Evolutionary conservation across 2,888 invertebrate genomes (phyloP).

Genomic region (Azorinus chamasolen): DNA sequence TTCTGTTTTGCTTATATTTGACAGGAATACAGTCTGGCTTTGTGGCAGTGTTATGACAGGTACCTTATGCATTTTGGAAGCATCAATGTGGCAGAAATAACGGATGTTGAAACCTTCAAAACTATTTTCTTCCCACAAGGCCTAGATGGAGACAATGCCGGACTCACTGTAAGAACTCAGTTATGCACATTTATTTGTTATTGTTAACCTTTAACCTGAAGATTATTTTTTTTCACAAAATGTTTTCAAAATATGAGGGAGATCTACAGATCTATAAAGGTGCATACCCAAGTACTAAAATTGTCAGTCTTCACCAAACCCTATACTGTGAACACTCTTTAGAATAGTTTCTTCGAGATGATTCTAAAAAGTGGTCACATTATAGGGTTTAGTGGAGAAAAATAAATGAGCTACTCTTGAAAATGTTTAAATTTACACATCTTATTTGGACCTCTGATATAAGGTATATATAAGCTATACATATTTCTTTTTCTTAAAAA

Average conservation of each 20-base stretch:
- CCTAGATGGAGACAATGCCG: constrained; percentile 82
- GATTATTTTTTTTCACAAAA: not conserved
- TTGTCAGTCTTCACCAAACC: too few relatives aligned
- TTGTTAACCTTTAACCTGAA: not conserved
- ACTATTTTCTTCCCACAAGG: constrained; percentile 83
- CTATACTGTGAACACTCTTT: too few relatives aligned
- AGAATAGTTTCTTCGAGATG: too few relatives aligned
- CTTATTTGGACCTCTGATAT: too few relatives aligned
- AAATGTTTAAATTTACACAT: too few relatives aligned
- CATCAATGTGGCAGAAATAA: constrained; percentile 80
- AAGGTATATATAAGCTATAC: not conserved
- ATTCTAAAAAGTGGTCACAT: too few relatives aligned
- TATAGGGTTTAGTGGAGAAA: too few relatives aligned
- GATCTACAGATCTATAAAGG: too few relatives aligned
- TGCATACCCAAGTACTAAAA: not conserved
- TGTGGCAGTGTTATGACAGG: constrained; percentile 86
- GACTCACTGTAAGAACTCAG: constrained; percentile 82
- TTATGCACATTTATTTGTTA: not conserved
- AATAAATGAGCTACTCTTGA: too few relatives aligned
- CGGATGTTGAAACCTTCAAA: constrained; percentile 82
- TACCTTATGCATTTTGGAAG: constrained; percentile 83
- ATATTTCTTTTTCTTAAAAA: not conserved
- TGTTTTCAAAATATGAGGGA: too few relatives aligned
- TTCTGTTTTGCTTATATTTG: not conserved
- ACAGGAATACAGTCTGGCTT: constrained; percentile 84